Conservation (phyloP, 2,113 vertebrate species). For the Archocentrus centrarchus region DNA sequence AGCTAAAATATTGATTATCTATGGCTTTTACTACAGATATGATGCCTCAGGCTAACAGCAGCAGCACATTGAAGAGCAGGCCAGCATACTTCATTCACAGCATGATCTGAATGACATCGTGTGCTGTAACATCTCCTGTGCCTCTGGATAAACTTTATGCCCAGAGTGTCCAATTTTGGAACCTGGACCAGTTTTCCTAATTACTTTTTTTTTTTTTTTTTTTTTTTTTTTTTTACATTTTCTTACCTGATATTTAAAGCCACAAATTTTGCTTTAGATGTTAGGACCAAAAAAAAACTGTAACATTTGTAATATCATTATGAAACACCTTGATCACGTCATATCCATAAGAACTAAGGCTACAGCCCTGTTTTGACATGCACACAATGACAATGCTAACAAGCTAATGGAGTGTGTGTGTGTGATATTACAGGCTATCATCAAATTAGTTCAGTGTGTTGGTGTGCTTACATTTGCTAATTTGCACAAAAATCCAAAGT, state of each 20-base stretch:
- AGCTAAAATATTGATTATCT: conserved; percentile 56
- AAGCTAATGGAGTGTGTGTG: too few species aligned
- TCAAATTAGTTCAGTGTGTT: too few species aligned
- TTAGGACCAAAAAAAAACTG: neutral
- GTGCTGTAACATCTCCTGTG: neutral
- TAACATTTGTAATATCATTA: conserved; percentile 5
- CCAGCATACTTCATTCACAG: conserved; percentile 18
- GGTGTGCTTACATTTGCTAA: too few species aligned
- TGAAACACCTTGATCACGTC: neutral
- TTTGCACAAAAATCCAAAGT: too few species aligned
- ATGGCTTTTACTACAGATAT: conserved; percentile 30
- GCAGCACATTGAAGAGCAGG: neutral
- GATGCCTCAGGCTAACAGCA: conserved; percentile 9
- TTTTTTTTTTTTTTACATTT: neutral
- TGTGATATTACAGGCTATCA: too few species aligned
- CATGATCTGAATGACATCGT: neutral
- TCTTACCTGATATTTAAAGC: neutral
- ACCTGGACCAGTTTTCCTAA: neutral
- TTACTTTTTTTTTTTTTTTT: neutral
- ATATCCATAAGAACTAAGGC: neutral
- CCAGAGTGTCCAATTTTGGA: neutral
- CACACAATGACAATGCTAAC: too few species aligned
- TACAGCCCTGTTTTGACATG: too few species aligned
- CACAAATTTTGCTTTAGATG: neutral
- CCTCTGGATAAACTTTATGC: neutral